These are phyloP conservation scores for Parapristionchus giblindavisi DNA, from an alignment of 2,888 invertebrate species.

Conservation along the genomic window DNA sequence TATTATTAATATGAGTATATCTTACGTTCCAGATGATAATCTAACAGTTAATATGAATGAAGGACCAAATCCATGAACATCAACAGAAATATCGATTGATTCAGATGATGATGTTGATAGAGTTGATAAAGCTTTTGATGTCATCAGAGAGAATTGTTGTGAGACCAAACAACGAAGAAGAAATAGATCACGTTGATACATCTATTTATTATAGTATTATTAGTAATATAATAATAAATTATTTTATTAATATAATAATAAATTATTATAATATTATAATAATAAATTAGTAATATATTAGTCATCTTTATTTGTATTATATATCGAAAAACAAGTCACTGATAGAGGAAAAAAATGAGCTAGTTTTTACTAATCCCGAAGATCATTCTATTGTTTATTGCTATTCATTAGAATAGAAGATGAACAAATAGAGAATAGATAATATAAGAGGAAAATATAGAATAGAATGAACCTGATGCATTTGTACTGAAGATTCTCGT, in stretches of 20 bases:
- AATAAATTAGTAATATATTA: no score
- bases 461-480: conserved; percentile 38
- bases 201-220: conserved; percentile 3
- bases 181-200: conserved; percentile 37
- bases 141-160: conserved; percentile 28
- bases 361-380: no score
- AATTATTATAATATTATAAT: no score
- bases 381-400: no score
- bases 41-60: conserved; percentile 28
- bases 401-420: no score
- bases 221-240: no score
- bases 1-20: neutral
- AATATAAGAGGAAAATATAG: no score
- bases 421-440: no score
- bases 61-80: conserved; percentile 37
- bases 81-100: conserved; percentile 32
- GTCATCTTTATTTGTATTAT: no score
- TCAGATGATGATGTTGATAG: conserved; percentile 35
- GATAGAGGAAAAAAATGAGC: no score
- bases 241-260: no score
- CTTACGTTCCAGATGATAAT: conserved; percentile 26
- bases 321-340: no score
- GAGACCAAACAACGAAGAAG: conserved; percentile 35
- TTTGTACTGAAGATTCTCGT: conserved; percentile 20
- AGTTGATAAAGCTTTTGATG: conserved; percentile 30